Evolutionary conservation across 2,113 vertebrate genomes (phyloP).

Genomic region (Dascyllus trimaculatus): DNA sequence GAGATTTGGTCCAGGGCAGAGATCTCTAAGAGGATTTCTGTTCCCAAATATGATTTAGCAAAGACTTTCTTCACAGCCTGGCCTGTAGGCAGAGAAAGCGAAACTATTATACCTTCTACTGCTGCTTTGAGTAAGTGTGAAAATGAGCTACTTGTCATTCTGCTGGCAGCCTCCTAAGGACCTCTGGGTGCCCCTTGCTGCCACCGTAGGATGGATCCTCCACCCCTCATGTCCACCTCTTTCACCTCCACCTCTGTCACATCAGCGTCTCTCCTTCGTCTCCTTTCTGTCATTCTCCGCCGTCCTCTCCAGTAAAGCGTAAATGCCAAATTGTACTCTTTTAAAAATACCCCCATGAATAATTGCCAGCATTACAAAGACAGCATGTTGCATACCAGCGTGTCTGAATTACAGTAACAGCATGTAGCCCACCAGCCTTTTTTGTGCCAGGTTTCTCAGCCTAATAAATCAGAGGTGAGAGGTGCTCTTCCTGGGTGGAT

Average conservation of each 20-base stretch:
- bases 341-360: slow-evolving; percentile 63
- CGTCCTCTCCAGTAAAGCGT: slow-evolving; percentile 45
- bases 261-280: slow-evolving; percentile 38
- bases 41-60: slow-evolving; percentile 47
- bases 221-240: slow-evolving; percentile 58
- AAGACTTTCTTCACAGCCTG: slow-evolving; percentile 38
- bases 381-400: slow-evolving; percentile 66
- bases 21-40: slow-evolving; percentile 28
- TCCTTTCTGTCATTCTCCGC: slow-evolving; percentile 47
- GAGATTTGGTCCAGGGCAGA: slow-evolving; percentile 25
- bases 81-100: slow-evolving; percentile 37
- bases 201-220: slow-evolving; percentile 56
- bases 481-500: slow-evolving; percentile 51
- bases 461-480: slow-evolving; percentile 73
- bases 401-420: slow-evolving; percentile 69
- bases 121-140: slow-evolving; percentile 56
- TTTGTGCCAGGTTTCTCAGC: slow-evolving; percentile 47
- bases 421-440: slow-evolving; percentile 61
- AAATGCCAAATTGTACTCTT: slow-evolving; percentile 54
- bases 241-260: slow-evolving; percentile 56
- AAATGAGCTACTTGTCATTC: slow-evolving; percentile 74
- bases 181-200: slow-evolving; percentile 67
- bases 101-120: slow-evolving; percentile 46
- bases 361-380: slow-evolving; percentile 68
- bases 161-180: slow-evolving; percentile 52